Evolutionary conservation across 2,113 vertebrate genomes (phyloP).

Genomic region (Grantiella picta): DNA sequence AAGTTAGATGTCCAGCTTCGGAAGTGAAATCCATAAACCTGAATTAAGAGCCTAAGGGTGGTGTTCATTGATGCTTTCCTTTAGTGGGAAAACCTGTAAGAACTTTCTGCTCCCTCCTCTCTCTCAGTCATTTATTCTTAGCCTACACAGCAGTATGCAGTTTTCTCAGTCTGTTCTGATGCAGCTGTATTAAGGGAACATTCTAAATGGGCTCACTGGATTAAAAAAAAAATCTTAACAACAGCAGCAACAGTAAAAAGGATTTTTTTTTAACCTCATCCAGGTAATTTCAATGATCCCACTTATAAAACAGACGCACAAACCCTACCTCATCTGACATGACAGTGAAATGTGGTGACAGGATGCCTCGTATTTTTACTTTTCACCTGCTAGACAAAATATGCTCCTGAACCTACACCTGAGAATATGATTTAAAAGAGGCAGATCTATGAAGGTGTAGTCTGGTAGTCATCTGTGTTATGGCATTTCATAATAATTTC

Average conservation of each 20-base stretch:
- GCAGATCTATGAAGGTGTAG: background rate
- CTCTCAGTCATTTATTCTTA: slow-evolving; percentile 2
- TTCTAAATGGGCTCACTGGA: background rate
- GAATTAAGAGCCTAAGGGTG: background rate
- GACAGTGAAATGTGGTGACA: background rate
- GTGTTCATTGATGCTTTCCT: background rate
- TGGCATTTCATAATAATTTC: slow-evolving; percentile 2
- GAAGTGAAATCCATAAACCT: background rate
- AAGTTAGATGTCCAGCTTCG: background rate
- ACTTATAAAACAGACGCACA: background rate
- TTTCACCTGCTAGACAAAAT: background rate
- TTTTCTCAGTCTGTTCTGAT: background rate
- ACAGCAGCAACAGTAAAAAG: background rate
- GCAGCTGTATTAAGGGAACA: background rate
- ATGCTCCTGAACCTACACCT: background rate
- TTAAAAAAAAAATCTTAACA: background rate
- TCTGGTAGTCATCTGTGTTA: background rate
- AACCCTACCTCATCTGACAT: background rate
- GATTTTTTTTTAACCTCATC: background rate
- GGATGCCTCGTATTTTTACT: background rate
- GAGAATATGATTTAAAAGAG: background rate
- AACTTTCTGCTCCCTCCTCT: background rate
- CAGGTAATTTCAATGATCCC: background rate
- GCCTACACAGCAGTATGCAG: background rate
- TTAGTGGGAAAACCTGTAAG: background rate